A percentile compares a stretch with the other conserved stretches of the same genome.
Conservation (phyloP, 23 tunicate genomes). For the Ascidia mentula region DNA sequence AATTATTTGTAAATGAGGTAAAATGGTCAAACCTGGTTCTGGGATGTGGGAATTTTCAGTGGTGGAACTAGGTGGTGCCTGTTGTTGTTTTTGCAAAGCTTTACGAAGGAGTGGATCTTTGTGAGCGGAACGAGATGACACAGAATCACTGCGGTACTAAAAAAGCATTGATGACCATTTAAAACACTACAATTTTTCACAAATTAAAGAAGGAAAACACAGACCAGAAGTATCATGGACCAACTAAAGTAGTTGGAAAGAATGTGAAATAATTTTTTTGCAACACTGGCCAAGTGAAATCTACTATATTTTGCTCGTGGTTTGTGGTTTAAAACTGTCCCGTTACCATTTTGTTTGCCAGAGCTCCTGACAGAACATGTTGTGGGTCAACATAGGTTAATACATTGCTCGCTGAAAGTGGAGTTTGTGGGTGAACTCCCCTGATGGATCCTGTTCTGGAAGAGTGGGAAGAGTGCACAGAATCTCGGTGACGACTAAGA, state of each 20-base stretch:
- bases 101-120: constrained; percentile 17
- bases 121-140: not conserved
- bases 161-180: no score
- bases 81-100: constrained; percentile 6
- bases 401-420: constrained; percentile 3
- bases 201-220: no score
- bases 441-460: not conserved
- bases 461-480: constrained; percentile 1
- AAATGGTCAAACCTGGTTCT: no score
- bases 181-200: no score
- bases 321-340: no score
- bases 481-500: constrained; percentile 36
- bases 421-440: not conserved
- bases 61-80: not conserved
- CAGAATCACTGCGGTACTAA: not conserved
- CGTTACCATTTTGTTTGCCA: no score
- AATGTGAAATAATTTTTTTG: no score
- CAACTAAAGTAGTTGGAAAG: no score
- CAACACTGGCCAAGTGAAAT: no score
- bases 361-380: constrained; percentile 27
- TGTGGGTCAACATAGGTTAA: constrained; percentile 75
- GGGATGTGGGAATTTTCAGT: not conserved
- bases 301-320: no score
- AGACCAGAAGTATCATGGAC: no score
- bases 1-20: no score